These are phyloP conservation scores for Riparia riparia DNA, from an alignment of 2,113 vertebrate genomes.

Conservation along the genomic window DNA sequence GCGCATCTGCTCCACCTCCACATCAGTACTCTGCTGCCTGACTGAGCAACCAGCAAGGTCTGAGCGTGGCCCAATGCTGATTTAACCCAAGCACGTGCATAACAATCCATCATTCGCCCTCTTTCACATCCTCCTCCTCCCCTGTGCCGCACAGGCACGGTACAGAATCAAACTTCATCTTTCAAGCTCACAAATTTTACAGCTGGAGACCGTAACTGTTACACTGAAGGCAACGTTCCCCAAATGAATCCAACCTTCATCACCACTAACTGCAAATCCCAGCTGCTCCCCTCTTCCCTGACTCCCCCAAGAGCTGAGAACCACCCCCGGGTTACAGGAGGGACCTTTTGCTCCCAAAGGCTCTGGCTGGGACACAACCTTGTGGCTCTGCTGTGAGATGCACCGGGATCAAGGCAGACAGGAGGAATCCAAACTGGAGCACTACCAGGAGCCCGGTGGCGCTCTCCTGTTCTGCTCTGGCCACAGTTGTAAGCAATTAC, in stretches of 20 bases:
- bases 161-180: background rate
- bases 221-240: background rate
- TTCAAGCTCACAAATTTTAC: background rate
- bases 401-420: background rate
- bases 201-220: background rate
- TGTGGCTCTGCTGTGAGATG: background rate
- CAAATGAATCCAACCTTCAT: background rate
- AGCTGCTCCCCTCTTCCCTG: background rate
- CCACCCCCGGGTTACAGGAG: accelerated
- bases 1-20: background rate
- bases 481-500: background rate
- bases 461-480: background rate
- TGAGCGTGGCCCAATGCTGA: accelerated
- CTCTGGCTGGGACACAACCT: background rate
- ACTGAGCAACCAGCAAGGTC: background rate
- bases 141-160: background rate
- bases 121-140: background rate
- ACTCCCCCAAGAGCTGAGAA: background rate
- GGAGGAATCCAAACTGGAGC: background rate
- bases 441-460: background rate
- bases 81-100: background rate
- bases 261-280: background rate
- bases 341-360: background rate
- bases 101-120: background rate
- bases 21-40: background rate